Evolutionary conservation across 2,113 vertebrate genomes (phyloP).

Genomic region (Prionailurus bengalensis): DNA sequence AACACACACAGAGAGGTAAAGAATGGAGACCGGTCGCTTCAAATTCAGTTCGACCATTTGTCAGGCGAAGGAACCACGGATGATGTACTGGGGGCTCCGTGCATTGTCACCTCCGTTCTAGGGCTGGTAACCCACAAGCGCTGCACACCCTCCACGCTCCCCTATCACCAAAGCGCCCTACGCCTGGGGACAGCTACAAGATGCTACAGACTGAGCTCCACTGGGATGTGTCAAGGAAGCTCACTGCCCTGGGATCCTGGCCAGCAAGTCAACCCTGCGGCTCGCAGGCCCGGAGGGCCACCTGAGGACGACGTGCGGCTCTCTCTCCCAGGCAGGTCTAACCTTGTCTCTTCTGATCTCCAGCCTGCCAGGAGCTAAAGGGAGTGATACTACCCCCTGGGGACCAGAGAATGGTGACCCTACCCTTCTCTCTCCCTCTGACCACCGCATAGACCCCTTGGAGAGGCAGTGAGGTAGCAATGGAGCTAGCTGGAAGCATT

Average conservation of each 20-base stretch:
- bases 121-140: too few species aligned
- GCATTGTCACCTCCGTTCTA: not conserved
- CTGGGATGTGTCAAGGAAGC: not conserved
- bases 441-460: not conserved
- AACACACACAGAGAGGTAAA: not conserved
- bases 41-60: not conserved
- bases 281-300: not conserved
- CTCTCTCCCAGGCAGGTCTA: not conserved
- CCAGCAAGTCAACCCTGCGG: not conserved
- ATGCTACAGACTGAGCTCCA: not conserved
- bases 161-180: not conserved
- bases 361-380: not conserved
- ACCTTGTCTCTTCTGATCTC: not conserved
- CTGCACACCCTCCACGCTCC: not conserved
- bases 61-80: not conserved
- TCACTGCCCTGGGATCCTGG: not conserved
- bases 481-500: not conserved
- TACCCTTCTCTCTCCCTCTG: too few species aligned
- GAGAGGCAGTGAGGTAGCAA: not conserved
- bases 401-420: not conserved
- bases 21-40: not conserved
- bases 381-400: not conserved
- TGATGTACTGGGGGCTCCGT: not conserved
- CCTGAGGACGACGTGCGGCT: rapidly evolving
- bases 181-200: not conserved